Conservation (phyloP, 2,113 vertebrate species). For the Periophthalmus modestus region DNA sequence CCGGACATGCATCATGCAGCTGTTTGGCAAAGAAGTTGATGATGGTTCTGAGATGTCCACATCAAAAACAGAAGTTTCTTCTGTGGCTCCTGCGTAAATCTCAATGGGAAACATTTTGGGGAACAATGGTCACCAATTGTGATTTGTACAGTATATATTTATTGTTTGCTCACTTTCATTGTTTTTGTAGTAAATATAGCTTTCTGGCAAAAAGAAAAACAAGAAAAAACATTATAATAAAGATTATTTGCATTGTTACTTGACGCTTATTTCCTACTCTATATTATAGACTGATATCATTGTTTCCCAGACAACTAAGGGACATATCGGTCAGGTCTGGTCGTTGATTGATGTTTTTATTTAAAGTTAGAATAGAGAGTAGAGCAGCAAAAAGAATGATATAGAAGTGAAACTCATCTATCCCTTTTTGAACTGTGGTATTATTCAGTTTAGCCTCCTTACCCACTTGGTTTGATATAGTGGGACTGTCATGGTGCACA, state of each 20-base stretch:
- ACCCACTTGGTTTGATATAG: too few relatives aligned
- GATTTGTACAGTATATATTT: conserved; percentile 60
- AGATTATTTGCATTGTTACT: conserved; percentile 24
- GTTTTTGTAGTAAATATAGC: conserved; percentile 53
- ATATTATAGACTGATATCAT: not conserved
- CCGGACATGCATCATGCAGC: conserved; percentile 85
- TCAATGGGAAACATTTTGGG: conserved; percentile 14
- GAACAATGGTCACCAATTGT: conserved; percentile 14
- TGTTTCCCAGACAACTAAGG: not conserved
- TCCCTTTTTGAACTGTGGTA: too few relatives aligned
- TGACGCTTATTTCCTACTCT: not conserved
- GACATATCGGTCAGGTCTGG: too few relatives aligned
- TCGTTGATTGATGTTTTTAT: too few relatives aligned
- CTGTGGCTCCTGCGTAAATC: conserved; percentile 84
- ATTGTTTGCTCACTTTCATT: conserved; percentile 26
- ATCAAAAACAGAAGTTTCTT: conserved; percentile 86
- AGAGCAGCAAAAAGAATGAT: too few relatives aligned
- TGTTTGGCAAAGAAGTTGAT: conserved; percentile 87
- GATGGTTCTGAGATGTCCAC: conserved; percentile 85
- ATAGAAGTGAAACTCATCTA: too few relatives aligned
- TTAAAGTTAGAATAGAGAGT: too few relatives aligned
- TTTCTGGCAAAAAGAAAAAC: conserved; percentile 62
- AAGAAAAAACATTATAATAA: conserved; percentile 30
- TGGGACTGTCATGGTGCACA: too few relatives aligned
- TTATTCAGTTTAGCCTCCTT: too few relatives aligned